phyloP scores from a whole-genome alignment of 2,888 invertebrate genomes.

The Ariolimax columbianus region DNA sequence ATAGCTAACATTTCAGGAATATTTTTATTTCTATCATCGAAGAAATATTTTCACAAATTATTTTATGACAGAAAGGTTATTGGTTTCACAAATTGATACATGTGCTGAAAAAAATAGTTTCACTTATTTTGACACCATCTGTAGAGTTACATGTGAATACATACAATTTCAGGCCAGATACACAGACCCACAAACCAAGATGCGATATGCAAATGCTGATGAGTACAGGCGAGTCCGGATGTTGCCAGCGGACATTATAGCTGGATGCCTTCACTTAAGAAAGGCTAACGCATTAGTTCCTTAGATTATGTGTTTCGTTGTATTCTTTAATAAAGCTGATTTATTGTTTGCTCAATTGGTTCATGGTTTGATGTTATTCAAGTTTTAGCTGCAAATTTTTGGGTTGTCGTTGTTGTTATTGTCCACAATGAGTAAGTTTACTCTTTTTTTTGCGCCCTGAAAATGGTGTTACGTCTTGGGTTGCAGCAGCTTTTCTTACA shows the following conservation, averaged over 20 bases:
- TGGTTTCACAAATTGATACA: no score
- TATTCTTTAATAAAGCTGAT: not conserved
- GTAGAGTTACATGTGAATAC: not conserved
- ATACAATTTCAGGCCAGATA: conserved; percentile 84
- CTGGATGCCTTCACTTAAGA: conserved; percentile 91
- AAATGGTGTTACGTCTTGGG: no score
- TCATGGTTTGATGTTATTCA: no score
- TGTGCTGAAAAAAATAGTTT: not conserved
- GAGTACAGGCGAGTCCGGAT: conserved; percentile 91
- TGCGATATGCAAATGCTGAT: conserved; percentile 90
- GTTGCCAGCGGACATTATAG: conserved; percentile 93
- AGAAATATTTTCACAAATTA: no score
- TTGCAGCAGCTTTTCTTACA: no score
- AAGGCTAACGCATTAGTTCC: conserved; percentile 83
- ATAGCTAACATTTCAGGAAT: no score
- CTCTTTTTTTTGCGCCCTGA: no score
- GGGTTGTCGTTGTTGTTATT: no score
- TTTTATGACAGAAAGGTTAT: no score
- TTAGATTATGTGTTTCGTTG: conserved; percentile 43
- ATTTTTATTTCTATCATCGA: no score
- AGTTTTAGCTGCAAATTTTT: no score
- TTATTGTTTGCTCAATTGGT: not conserved
- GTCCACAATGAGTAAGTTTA: no score
- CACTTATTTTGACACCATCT: not conserved
- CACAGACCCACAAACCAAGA: conserved; percentile 92